Conservation (phyloP, 1,140 invertebrate species). For the Steinernema khuongi region DNA sequence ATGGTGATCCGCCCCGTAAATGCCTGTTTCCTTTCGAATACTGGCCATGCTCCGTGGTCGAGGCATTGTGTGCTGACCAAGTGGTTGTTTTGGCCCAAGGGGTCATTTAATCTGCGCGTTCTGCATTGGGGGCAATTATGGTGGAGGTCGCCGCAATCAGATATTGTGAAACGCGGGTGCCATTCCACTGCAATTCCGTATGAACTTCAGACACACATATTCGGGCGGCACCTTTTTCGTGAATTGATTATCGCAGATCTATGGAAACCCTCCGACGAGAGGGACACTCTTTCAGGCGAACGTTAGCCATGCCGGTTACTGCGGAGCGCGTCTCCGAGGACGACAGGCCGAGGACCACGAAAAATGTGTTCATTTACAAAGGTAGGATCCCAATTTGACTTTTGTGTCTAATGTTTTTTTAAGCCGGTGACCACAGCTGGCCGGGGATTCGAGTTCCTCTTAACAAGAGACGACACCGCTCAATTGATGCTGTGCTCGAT, state of each 20-base stretch:
- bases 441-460: neutral
- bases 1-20: too few species aligned
- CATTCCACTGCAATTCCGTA: neutral
- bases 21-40: too few species aligned
- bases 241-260: slow-evolving; percentile 3
- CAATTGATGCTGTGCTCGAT: neutral
- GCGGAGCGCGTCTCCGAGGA: neutral
- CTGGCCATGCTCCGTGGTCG: too few species aligned
- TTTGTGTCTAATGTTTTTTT: too few species aligned
- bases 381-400: too few species aligned
- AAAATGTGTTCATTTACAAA: slow-evolving; percentile 3
- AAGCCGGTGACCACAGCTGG: neutral
- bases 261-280: slow-evolving; percentile 1
- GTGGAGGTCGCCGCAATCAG: slow-evolving; percentile 4
- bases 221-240: neutral
- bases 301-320: neutral
- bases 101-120: neutral
- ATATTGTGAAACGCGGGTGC: neutral
- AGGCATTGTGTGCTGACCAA: neutral
- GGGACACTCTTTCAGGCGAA: neutral
- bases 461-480: neutral
- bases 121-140: neutral
- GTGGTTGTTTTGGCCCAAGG: neutral
- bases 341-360: neutral
- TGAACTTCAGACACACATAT: neutral